A percentile compares a stretch with the other conserved stretches of the same genome.
These are phyloP conservation scores for Neopipo cinnamomea DNA, from an alignment of 2,113 vertebrate species.

Conservation along the genomic window DNA sequence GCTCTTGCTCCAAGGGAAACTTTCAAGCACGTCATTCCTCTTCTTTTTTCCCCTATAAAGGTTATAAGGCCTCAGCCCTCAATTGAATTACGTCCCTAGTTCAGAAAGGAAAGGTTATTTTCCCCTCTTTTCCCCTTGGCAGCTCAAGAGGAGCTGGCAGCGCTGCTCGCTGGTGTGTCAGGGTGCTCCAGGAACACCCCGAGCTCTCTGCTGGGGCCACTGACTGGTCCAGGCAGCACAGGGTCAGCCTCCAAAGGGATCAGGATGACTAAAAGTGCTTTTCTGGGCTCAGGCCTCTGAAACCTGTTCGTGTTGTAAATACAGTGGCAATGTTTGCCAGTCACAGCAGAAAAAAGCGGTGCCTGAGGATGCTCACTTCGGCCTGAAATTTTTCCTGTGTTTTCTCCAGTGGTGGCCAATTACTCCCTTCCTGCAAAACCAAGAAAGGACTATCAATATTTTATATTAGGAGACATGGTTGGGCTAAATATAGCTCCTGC, in stretches of 20 bases:
- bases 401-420: background rate
- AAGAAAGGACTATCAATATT: background rate
- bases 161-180: background rate
- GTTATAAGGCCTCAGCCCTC: background rate
- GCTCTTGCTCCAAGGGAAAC: conserved; percentile 12
- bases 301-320: background rate
- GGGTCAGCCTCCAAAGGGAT: background rate
- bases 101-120: background rate
- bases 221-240: background rate
- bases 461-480: background rate
- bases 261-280: background rate
- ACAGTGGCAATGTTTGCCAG: background rate
- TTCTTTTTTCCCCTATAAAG: background rate
- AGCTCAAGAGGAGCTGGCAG: background rate
- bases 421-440: background rate
- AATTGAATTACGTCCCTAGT: background rate
- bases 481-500: background rate
- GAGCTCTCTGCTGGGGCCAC: background rate
- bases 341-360: background rate
- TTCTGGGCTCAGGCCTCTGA: background rate
- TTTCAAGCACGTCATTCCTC: background rate
- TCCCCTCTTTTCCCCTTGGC: background rate
- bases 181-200: background rate
- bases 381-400: background rate
- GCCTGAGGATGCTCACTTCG: background rate